phyloP scores from a whole-genome alignment of 2,797 vertebrate genomes.

The Austrolebias charrua region DNA sequence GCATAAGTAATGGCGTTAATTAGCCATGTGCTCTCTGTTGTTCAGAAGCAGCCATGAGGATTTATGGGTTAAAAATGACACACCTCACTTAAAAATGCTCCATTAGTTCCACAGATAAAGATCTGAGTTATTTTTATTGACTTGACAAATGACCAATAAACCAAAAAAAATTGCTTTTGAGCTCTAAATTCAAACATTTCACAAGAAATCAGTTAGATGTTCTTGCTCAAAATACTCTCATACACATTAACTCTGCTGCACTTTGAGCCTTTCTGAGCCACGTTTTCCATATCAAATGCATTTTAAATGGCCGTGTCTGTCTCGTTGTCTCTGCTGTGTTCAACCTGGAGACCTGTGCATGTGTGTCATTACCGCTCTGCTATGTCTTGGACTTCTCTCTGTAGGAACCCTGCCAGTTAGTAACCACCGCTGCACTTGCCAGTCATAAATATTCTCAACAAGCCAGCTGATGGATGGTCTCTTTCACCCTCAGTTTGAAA shows the following conservation, averaged over 20 bases:
- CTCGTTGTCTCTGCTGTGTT: slow-evolving; percentile 47
- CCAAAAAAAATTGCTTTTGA: neutral
- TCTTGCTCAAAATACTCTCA: too few species aligned
- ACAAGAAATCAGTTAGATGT: neutral
- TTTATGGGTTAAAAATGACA: neutral
- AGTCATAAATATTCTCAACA: slow-evolving; percentile 76
- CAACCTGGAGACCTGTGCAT: slow-evolving; percentile 47
- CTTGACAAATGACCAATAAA: neutral
- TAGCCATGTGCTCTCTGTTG: neutral
- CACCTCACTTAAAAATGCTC: neutral
- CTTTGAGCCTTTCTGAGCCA: slow-evolving; percentile 14
- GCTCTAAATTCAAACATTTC: neutral
- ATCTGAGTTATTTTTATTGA: neutral
- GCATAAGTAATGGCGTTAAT: neutral
- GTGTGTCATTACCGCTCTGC: slow-evolving; percentile 56
- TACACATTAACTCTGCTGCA: neutral
- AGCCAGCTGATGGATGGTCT: slow-evolving; percentile 68
- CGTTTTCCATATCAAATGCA: slow-evolving; percentile 27
- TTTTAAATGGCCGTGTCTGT: slow-evolving; percentile 22
- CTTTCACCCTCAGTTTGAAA: slow-evolving; percentile 58
- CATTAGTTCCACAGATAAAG: neutral
- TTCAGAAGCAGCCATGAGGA: neutral
- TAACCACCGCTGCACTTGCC: slow-evolving; percentile 63
- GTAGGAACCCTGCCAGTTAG: slow-evolving; percentile 57
- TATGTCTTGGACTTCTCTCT: slow-evolving; percentile 47